Conservation (phyloP, 1,140 invertebrate species). For the Drosophila neocordata region DNA sequence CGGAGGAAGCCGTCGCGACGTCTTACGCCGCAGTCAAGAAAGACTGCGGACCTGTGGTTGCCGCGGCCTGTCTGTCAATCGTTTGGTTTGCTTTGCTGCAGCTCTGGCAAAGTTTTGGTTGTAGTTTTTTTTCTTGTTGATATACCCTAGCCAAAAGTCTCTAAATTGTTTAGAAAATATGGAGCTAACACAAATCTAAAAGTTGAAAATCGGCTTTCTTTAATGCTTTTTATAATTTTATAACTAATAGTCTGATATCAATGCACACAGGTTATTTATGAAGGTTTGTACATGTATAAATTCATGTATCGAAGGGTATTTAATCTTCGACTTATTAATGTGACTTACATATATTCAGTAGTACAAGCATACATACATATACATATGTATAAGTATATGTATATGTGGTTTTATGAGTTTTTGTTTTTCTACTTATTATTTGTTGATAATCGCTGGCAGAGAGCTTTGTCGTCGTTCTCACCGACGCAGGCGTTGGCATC, state of each 20-base stretch:
- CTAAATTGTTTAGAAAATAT: background rate
- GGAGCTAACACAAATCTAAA: no score
- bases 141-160: background rate
- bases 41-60: constrained; percentile 46
- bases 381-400: background rate
- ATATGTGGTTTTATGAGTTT: background rate
- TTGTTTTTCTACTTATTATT: constrained; percentile 15
- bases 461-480: constrained; percentile 10
- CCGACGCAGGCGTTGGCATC: constrained; percentile 23
- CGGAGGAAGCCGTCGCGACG: constrained; percentile 10
- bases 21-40: background rate
- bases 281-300: no score
- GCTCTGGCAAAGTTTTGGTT: constrained; percentile 26
- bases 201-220: background rate
- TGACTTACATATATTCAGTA: background rate
- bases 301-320: background rate
- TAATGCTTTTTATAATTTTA: no score
- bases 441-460: constrained; percentile 43
- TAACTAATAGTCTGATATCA: no score
- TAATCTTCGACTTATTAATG: background rate
- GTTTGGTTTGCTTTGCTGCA: constrained; percentile 36
- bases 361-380: background rate
- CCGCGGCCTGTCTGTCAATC: constrained; percentile 53
- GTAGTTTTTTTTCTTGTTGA: background rate
- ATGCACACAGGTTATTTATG: no score